A percentile compares a stretch with the other conserved stretches of the same genome.
Conservation (phyloP, 1,140 invertebrate genomes). For the Drosophila leontia region DNA sequence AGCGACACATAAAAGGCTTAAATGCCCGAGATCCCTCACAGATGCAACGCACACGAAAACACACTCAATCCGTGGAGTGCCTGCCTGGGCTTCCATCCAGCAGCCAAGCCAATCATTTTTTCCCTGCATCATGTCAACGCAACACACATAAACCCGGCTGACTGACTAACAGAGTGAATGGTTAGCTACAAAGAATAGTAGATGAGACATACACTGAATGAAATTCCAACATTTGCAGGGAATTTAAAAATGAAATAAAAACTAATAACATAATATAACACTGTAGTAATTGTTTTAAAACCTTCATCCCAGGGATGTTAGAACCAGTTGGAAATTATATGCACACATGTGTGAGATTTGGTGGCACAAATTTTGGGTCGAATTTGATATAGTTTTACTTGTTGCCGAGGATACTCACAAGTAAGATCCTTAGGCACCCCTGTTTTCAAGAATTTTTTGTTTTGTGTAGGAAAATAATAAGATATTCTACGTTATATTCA, state of each 20-base stretch:
- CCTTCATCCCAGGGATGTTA: no score
- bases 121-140: constrained; percentile 44
- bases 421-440: no score
- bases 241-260: background rate
- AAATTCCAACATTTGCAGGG: background rate
- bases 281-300: no score
- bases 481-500: no score
- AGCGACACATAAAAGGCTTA: constrained; percentile 59
- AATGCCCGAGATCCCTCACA: constrained; percentile 57
- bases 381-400: no score
- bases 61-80: constrained; percentile 38
- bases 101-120: constrained; percentile 62
- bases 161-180: constrained; percentile 30
- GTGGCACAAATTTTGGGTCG: no score
- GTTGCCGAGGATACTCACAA: no score
- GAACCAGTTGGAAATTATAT: no score
- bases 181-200: constrained; percentile 25
- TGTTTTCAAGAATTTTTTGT: no score
- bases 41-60: constrained; percentile 4
- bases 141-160: constrained; percentile 37
- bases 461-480: no score
- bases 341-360: no score
- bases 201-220: constrained; percentile 2
- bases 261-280: no score
- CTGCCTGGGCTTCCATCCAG: constrained; percentile 31